phyloP scores from a whole-genome alignment of 1,140 invertebrate genomes.

The Coelopa frigida region DNA sequence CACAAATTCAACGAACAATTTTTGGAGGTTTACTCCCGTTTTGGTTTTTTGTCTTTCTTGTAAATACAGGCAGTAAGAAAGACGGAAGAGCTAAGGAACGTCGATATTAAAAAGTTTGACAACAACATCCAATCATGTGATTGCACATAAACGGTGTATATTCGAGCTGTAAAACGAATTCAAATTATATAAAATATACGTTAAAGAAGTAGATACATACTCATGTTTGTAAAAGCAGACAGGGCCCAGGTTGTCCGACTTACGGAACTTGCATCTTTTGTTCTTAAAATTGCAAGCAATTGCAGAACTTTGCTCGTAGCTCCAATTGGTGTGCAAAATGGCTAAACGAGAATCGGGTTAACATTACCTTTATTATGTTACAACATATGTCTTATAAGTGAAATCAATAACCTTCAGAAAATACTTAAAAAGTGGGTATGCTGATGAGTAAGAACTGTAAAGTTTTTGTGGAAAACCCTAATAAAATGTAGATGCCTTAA shows the following conservation, averaged over 20 bases:
- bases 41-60: constrained; percentile 39
- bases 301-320: constrained; percentile 63
- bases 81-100: constrained; percentile 52
- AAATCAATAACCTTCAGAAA: too few relatives aligned
- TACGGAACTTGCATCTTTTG: constrained; percentile 58
- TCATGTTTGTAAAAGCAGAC: constrained; percentile 62
- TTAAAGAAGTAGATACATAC: constrained; percentile 47
- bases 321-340: constrained; percentile 62
- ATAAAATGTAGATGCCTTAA: too few relatives aligned
- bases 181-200: constrained; percentile 19
- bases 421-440: too few relatives aligned
- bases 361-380: too few relatives aligned
- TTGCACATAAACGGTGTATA: constrained; percentile 59
- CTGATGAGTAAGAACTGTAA: too few relatives aligned
- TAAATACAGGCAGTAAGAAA: constrained; percentile 52
- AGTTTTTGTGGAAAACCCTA: too few relatives aligned
- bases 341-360: constrained; percentile 52
- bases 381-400: too few relatives aligned
- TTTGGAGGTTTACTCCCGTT: too few relatives aligned
- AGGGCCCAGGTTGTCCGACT: constrained; percentile 62
- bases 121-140: constrained; percentile 57
- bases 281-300: constrained; percentile 54
- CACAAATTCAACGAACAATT: too few relatives aligned
- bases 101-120: constrained; percentile 57
- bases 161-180: constrained; percentile 50